phyloP scores from a whole-genome alignment of 2,888 invertebrate genomes.

The Euproctis similis region DNA sequence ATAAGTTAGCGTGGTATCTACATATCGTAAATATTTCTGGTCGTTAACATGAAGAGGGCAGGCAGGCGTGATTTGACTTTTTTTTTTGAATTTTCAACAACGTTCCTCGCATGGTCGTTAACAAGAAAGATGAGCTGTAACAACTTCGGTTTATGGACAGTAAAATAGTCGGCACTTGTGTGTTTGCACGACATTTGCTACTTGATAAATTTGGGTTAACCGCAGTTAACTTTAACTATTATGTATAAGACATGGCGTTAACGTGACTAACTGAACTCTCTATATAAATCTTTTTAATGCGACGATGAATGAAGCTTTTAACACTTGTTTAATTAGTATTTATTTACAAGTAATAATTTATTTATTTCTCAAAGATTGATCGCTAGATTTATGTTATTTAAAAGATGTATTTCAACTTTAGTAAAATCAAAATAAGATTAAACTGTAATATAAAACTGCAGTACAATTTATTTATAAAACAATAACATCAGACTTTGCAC shows the following conservation, averaged over 20 bases:
- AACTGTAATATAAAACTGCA: too few relatives aligned
- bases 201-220: slow-evolving; percentile 41
- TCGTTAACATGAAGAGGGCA: slow-evolving; percentile 51
- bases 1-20: too few relatives aligned
- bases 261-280: too few relatives aligned
- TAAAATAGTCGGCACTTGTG: slow-evolving; percentile 65
- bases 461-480: too few relatives aligned
- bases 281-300: too few relatives aligned
- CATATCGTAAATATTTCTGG: slow-evolving; percentile 63
- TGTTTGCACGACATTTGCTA: slow-evolving; percentile 42
- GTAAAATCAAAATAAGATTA: too few relatives aligned
- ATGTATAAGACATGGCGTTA: too few relatives aligned
- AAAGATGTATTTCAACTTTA: too few relatives aligned
- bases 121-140: slow-evolving; percentile 74
- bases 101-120: slow-evolving; percentile 64
- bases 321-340: slow-evolving; percentile 6
- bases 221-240: slow-evolving; percentile 23
- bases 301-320: slow-evolving; percentile 9
- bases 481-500: too few relatives aligned
- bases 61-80: slow-evolving; percentile 44
- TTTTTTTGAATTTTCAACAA: slow-evolving; percentile 72
- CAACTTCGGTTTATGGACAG: slow-evolving; percentile 66
- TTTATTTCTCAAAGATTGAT: too few relatives aligned
- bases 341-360: not conserved
- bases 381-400: too few relatives aligned